Conservation (phyloP, 2,797 vertebrate genomes). For the Pseudochromis fuscus region DNA sequence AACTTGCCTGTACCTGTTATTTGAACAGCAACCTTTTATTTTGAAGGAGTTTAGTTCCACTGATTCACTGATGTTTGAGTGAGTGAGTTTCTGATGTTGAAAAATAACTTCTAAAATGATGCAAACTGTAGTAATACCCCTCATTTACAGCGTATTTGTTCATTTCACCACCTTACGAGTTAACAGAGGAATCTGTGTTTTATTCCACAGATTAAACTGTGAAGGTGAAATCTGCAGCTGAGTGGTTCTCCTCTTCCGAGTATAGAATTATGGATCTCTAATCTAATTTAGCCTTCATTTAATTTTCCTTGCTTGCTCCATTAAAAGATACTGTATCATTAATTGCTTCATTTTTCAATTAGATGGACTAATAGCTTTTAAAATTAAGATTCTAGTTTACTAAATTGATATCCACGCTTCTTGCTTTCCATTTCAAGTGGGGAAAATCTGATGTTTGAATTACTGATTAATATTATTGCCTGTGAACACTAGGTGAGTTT, state of each 20-base stretch:
- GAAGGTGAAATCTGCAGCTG: constrained; percentile 30
- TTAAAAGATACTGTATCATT: constrained; percentile 50
- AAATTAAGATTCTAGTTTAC: constrained; percentile 41
- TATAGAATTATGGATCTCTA: constrained; percentile 40
- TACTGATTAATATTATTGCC: constrained; percentile 19
- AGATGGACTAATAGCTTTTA: constrained; percentile 52
- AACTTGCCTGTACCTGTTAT: background rate
- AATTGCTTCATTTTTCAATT: constrained; percentile 61
- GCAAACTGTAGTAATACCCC: background rate
- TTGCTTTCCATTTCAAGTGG: constrained; percentile 4
- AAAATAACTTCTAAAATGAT: background rate
- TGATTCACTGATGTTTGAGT: background rate
- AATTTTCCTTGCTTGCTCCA: constrained; percentile 50
- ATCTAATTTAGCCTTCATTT: constrained; percentile 50
- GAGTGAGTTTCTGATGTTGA: background rate
- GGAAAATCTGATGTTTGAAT: constrained; percentile 17
- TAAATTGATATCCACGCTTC: constrained; percentile 43
- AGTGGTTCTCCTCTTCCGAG: constrained; percentile 10
- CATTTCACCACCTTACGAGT: constrained; percentile 3
- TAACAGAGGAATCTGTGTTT: background rate
- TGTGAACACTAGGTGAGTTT: background rate
- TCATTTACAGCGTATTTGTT: background rate
- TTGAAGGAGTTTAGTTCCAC: background rate
- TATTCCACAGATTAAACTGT: background rate
- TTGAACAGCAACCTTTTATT: background rate